These are phyloP conservation scores for Apodemia duryi DNA, from an alignment of 2,888 invertebrate genomes.

Conservation along the genomic window DNA sequence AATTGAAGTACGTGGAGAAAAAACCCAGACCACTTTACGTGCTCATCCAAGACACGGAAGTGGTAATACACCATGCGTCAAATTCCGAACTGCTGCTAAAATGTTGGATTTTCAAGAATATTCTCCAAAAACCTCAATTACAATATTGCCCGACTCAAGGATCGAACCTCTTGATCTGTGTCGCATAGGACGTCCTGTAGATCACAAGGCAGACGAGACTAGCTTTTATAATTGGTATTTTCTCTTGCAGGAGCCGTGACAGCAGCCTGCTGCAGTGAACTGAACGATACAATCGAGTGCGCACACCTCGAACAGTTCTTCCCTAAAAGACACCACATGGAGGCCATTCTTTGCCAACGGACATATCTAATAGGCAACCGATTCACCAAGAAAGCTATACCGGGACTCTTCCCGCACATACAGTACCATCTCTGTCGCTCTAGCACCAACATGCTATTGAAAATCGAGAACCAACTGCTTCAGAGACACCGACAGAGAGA, in stretches of 20 bases:
- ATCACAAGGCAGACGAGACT: too few species aligned
- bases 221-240: background rate
- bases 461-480: constrained; percentile 85
- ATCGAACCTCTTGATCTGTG: too few species aligned
- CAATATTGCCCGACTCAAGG: too few species aligned
- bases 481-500: constrained; percentile 91
- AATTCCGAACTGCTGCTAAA: too few species aligned
- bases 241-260: constrained; percentile 61
- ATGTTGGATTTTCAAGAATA: too few species aligned
- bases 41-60: too few species aligned
- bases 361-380: constrained; percentile 53
- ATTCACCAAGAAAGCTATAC: constrained; percentile 49
- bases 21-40: too few species aligned
- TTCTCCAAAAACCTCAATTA: too few species aligned
- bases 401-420: constrained; percentile 50
- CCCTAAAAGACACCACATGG: constrained; percentile 50
- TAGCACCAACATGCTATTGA: constrained; percentile 82
- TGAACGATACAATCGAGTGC: constrained; percentile 31
- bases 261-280: constrained; percentile 39
- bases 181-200: too few species aligned
- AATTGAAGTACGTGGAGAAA: too few species aligned
- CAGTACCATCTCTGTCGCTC: constrained; percentile 55
- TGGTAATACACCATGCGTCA: too few species aligned
- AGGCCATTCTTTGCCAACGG: constrained; percentile 47
- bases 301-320: constrained; percentile 37